Base-by-base conservation (phyloP, 2,888 invertebrate genomes). In the Troides oblongomaculatus region DNA sequence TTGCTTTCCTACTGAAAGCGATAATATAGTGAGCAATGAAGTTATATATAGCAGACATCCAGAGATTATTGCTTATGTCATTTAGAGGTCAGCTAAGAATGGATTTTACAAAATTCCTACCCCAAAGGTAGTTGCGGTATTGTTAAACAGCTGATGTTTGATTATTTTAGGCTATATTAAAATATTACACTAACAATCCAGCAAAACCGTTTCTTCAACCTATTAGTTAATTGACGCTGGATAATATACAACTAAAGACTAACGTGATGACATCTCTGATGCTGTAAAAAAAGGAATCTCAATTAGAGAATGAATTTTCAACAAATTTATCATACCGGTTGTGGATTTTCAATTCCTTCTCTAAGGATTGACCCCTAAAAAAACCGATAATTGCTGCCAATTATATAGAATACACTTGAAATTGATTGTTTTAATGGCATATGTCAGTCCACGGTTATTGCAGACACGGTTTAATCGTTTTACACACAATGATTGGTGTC, bases 401-500 rank as follows among this genome's bases (percentile, higher is more conserved):
- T 68, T 64, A 68, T 60, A 5, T 64, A 59, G 59, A 50, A 58
- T 59, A 58, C 46, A 68, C 53, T 60, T 56, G 53, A 57, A 62
- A 57, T 61, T 62, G 50, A 62, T 61, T 50, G 36, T 64, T 64
- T 63, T 73, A 72, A 74, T 74, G 71, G 71, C 69, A 58, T 72
- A 68, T 72, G 66, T 68, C 73, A 73, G 72, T 74, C 46, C 17
- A 39, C 66, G 64, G 68, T 66, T 71, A 74, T 68, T 73, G 64
- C 67, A 66, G 57, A 71, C 62, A 71, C 65, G 14, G 66, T 71
- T 69, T 64, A 73, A 73, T 66, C 62, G 67, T 72, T 74, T 74
- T 73, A 73, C 72, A 66, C 62, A 64, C 71, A 76, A 72, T 74
- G 75, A 75, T 76, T 74, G 74, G 74, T 75, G 75, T 74, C 74